Base-by-base conservation (phyloP, 2,113 vertebrate genomes). In the Nibea albiflora region DNA sequence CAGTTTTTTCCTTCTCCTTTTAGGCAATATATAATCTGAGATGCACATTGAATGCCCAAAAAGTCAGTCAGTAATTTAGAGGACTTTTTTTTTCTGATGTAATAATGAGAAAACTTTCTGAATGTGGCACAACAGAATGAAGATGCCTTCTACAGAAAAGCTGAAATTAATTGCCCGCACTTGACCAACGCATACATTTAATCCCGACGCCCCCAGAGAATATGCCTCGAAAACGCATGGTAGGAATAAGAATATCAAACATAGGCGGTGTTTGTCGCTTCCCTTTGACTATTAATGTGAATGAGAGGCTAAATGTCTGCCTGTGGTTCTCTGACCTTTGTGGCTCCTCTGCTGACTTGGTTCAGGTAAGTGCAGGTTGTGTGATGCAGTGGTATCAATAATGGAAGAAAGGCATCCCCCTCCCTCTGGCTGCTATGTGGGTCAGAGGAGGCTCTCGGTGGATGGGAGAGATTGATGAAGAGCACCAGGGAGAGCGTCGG, bases 391-490 rank as follows among this genome's bases (percentile, higher is more conserved):
- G 74, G 87, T 95, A 94, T 95, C 92, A 95, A 95, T 95, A 94
- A 95, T 94, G 83, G 81, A 95, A 93, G 89, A 95, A 94, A 94
- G 90, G 81, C 85, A 78, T 75, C 80, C 78, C 78, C 84, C 81
- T 84, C 87, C 88, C 81, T 85, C 75, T 78, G 92, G 86, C 85
- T 91, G 89, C 89, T 93, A 95, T 95, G 91, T 94, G 95, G 95
- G 95, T 95, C 94, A 95, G 88, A 85, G 80, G 89, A 92, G 88
- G 90, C 93, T 94, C 94, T 93, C 90, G 73, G 92, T 89, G 92
- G 94, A 94, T 89, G 52, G 82, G 68, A 39, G 92, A 95, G 94
- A 95, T 95, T 96, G 93, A 95, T 96, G 95, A 95, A 90, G 93
- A 92, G 93, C 88, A 91, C 90, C 87, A 83, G 91, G 93, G 93